phyloP scores from a whole-genome alignment of 2,113 vertebrate genomes.

The Hystrix brachyura region DNA sequence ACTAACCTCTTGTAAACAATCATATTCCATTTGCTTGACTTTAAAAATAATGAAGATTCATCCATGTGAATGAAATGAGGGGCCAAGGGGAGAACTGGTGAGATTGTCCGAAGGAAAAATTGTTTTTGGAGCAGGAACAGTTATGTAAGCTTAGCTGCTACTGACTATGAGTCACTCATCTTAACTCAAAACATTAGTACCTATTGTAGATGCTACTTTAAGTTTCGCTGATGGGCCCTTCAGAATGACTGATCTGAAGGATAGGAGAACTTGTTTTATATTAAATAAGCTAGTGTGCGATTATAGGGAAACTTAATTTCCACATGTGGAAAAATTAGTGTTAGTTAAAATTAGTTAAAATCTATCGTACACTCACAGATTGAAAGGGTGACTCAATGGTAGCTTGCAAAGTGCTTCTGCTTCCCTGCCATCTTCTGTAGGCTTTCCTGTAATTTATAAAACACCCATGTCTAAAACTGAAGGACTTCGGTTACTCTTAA shows the following conservation, averaged over 20 bases:
- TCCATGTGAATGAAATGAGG: not conserved
- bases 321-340: too few species aligned
- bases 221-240: not conserved
- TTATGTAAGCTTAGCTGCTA: not conserved
- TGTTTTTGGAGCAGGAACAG: not conserved
- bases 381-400: not conserved
- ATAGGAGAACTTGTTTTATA: not conserved
- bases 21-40: not conserved
- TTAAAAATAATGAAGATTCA: not conserved
- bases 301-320: not conserved
- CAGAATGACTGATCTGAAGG: not conserved
- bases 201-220: not conserved
- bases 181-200: not conserved
- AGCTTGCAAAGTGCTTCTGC: not conserved
- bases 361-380: not conserved
- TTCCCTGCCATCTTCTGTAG: not conserved
- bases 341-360: not conserved
- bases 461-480: conserved; percentile 7
- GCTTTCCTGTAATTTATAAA: not conserved
- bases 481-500: conserved; percentile 12
- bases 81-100: too few species aligned
- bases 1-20: not conserved
- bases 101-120: not conserved
- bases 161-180: not conserved
- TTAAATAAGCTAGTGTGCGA: not conserved